These are phyloP conservation scores for Protobothrops mucrosquamatus DNA, from an alignment of 2,113 vertebrate species.

Conservation along the genomic window DNA sequence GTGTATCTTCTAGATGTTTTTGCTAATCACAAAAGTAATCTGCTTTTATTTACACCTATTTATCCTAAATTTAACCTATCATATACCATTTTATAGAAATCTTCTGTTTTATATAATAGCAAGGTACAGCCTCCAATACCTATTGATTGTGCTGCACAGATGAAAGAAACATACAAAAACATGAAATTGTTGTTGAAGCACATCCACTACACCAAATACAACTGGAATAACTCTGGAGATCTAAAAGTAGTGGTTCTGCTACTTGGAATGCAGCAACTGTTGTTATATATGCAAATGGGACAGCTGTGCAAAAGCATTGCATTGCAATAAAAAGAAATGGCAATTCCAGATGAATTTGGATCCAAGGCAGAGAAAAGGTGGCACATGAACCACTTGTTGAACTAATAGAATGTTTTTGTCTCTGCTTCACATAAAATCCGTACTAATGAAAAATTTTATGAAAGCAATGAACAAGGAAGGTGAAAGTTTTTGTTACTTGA, in stretches of 20 bases:
- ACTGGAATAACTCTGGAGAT: not conserved
- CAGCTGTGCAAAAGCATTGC: not conserved
- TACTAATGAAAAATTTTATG: not conserved
- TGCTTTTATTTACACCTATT: not conserved
- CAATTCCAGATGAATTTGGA: not conserved
- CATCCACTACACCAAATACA: not conserved
- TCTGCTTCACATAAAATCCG: not conserved
- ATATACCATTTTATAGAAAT: not conserved
- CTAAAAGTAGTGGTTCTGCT: not conserved
- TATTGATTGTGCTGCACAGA: not conserved
- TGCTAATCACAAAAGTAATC: not conserved
- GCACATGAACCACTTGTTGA: not conserved
- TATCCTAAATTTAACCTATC: not conserved
- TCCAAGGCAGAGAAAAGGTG: not conserved
- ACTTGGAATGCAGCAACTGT: not conserved
- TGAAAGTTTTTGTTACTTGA: not conserved
- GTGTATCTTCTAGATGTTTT: not conserved
- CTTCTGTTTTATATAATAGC: not conserved
- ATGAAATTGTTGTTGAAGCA: not conserved
- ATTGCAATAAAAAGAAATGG: not conserved
- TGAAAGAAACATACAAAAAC: not conserved
- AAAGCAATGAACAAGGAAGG: not conserved
- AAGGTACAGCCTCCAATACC: not conserved
- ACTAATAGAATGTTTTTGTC: not conserved
- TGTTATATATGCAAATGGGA: not conserved